Percentiles rank a stretch among this genome's conserved stretches.
phyloP scores from a whole-genome alignment of 1,140 invertebrate genomes.

The Eriocheir sinensis region DNA sequence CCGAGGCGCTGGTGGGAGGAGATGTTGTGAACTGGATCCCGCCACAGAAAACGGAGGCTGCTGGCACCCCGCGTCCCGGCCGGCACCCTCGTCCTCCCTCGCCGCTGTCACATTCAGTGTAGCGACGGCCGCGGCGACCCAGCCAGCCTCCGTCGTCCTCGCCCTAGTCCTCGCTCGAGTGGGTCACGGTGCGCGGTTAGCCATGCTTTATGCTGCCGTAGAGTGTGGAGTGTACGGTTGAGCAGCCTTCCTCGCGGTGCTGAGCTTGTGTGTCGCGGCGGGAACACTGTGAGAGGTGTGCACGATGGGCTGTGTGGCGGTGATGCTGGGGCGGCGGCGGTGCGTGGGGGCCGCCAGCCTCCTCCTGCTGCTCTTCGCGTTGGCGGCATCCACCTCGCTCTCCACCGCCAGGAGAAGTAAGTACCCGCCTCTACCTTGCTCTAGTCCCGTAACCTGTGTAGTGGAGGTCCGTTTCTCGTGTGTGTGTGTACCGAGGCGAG shows the following conservation, averaged over 20 bases:
- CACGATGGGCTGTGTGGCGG: background rate
- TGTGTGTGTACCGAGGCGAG: background rate
- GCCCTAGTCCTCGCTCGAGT: background rate
- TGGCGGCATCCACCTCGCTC: background rate
- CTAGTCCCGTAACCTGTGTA: background rate
- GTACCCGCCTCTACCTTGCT: background rate
- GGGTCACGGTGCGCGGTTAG: background rate
- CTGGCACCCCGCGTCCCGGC: background rate
- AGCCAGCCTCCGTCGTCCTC: background rate
- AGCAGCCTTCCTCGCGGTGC: background rate
- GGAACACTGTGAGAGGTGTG: background rate
- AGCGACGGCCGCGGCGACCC: background rate
- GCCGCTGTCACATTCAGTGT: background rate
- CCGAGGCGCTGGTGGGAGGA: background rate
- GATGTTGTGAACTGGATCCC: background rate
- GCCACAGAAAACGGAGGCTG: conserved; percentile 11
- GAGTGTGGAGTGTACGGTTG: background rate
- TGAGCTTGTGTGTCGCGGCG: background rate
- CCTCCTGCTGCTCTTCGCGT: background rate
- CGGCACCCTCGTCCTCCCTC: background rate
- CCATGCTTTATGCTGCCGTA: background rate
- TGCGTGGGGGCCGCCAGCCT: background rate
- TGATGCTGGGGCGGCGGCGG: background rate
- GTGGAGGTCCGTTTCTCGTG: background rate
- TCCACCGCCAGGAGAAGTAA: background rate